phyloP scores from a whole-genome alignment of 2,888 invertebrate species.

The Drosophila seclusa region DNA sequence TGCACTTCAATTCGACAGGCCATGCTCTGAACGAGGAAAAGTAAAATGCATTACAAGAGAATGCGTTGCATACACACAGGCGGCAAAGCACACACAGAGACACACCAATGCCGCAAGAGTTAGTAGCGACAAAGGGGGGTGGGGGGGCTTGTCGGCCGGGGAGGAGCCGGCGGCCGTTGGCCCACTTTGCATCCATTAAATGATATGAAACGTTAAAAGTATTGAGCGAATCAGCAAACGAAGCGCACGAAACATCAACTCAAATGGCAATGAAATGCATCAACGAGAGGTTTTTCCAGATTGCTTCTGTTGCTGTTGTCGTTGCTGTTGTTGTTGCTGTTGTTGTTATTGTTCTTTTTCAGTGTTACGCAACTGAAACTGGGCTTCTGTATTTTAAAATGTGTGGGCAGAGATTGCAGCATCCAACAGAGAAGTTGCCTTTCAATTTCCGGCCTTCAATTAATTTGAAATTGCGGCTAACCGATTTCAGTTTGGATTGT shows the following conservation, averaged over 20 bases:
- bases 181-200: slow-evolving; percentile 57
- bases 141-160: background rate
- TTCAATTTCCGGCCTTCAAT: slow-evolving; percentile 77
- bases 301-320: slow-evolving; percentile 6
- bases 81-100: slow-evolving; percentile 1
- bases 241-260: slow-evolving; percentile 33
- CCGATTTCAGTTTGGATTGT: slow-evolving; percentile 50
- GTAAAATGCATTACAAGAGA: slow-evolving; percentile 74
- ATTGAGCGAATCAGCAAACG: slow-evolving; percentile 59
- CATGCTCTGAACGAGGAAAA: slow-evolving; percentile 44
- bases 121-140: background rate
- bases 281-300: slow-evolving; percentile 18
- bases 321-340: background rate
- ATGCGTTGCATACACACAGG: slow-evolving; percentile 47
- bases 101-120: background rate
- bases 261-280: slow-evolving; percentile 43
- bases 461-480: slow-evolving; percentile 72
- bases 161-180: slow-evolving; percentile 15
- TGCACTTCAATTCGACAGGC: slow-evolving; percentile 61
- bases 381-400: slow-evolving; percentile 32
- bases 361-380: slow-evolving; percentile 21
- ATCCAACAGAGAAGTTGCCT: slow-evolving; percentile 38
- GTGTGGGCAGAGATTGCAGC: background rate
- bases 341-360: slow-evolving; percentile 8
- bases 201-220: slow-evolving; percentile 73